Evolutionary conservation across 1,140 invertebrate genomes (phyloP), one percentile per base, ranked within the genome.

Genomic region (Dendroctonus valens): DNA sequence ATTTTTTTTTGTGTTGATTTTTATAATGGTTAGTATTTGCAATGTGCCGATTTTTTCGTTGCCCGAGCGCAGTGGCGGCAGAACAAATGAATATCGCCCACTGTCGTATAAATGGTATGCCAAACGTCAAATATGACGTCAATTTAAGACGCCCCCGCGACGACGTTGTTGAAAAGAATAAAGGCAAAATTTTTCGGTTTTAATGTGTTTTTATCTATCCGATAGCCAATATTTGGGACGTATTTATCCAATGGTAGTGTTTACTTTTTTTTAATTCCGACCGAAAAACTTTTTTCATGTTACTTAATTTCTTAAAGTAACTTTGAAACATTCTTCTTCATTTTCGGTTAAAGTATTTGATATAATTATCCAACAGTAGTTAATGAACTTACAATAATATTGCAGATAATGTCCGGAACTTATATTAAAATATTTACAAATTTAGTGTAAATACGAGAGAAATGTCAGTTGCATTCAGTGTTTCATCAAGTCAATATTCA

Each of bases 91-190:
- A 67, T 37, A 48, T 60, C 57, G 71, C 71, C 69, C 67, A 72
- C 69, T 67, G 62, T 67, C 53, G 49, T 46, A 15, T 59, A 59
- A 41, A 62, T 63, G 73, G 73, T 74, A 74, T 74, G 73, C 66
- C 69, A 74, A 74, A 74, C 73, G 73, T 74, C 73, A 74, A 70
- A 61, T 54, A 46, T 74, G 73, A 74, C 73, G 73, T 74, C 71
- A 74, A 74, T 67, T 68, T 72, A 62, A 44, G 59, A 68, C 71
- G 71, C 73, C 73, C 71, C 73, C 73, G 65, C 65, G 41, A 37
- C 40, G 39, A 14, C 54, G 14, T 37, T 15, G 40, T 65, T 50
- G 41, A 67, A 51, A 67, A 67, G 57, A 60, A 67, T 67, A 67
- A 67, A 67, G 51, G 59, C 65, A 48, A 67, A 40, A 52, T 41